Percentiles rank a stretch among this genome's conserved stretches.
Conservation (phyloP, 2,888 invertebrate species). For the Drosophila neonasuta region DNA sequence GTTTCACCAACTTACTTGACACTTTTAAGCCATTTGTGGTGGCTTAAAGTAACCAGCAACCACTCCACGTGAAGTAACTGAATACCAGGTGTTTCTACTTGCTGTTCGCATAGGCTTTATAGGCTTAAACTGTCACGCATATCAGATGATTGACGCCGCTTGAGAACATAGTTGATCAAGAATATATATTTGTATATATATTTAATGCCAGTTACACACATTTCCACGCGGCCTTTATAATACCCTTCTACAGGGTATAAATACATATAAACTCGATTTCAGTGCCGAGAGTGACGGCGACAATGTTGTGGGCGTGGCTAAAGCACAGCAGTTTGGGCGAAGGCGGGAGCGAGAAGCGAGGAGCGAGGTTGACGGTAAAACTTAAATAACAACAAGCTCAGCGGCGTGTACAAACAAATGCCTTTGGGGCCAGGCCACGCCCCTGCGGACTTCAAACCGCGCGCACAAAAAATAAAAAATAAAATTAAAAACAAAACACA, state of each 20-base stretch:
- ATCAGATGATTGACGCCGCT: too few relatives aligned
- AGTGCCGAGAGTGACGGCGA: not conserved
- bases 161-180: too few relatives aligned
- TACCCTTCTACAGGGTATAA: constrained; percentile 1
- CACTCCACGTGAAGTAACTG: too few relatives aligned
- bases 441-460: constrained; percentile 17
- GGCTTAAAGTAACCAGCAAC: too few relatives aligned
- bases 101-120: too few relatives aligned
- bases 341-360: not conserved
- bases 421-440: constrained; percentile 35
- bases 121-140: too few relatives aligned
- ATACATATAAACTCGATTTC: constrained; percentile 40
- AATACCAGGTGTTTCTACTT: too few relatives aligned
- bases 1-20: too few relatives aligned
- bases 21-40: too few relatives aligned
- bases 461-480: constrained; percentile 7
- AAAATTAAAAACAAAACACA: constrained; percentile 14
- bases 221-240: too few relatives aligned
- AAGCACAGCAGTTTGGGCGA: constrained; percentile 10
- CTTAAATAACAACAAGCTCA: constrained; percentile 63
- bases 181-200: too few relatives aligned
- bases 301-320: constrained; percentile 18
- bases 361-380: constrained; percentile 23
- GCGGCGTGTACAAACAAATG: constrained; percentile 49
- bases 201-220: too few relatives aligned